Base-by-base conservation (phyloP, 30 jellyfish, hydroid and myxozoan genomes). In the Hydractinia symbiolongicarpus region DNA sequence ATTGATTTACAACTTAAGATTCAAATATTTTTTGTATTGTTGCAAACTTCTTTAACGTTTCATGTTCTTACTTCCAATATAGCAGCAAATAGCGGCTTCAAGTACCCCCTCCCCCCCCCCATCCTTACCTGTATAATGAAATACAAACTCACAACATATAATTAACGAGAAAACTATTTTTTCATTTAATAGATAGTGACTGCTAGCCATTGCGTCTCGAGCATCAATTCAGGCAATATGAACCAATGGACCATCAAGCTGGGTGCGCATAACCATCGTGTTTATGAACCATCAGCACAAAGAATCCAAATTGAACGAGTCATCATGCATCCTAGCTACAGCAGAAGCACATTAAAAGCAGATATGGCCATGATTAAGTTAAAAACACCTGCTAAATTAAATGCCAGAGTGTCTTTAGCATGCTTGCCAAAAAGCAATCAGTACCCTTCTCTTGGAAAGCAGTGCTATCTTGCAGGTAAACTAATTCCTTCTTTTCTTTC, bases 391-490 rank as follows among this genome's bases (percentile, higher is more conserved):
- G 74, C 74, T n/a, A 64, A 6, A 6, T 64, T 64, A 64, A 64
- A 7, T 6, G 4, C 19, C 74, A 7, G 74, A 64, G 74, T 64
- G 40, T 8, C 8, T 64, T 64, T 64, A 51, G 74, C 74, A 13
- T 64, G 74, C 74, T 13, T 64, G 7, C 74, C 74, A 13, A 64
- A 64, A 64, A 13, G 4, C 19, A 6, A 64, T 13, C 9, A 64
- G 40, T 64, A 64, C 40, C 74, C 74, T 7, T 13, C 74, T 64
- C 9, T 64, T 64, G 74, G 74, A n/a, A 13, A 64, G 40, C 9
- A 64, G 40, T 64, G 74, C 40, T 64, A 64, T 64, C 74, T 64
- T 64, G 74, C 74, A 64, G 74, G 74, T 64, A n/a, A 64, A 51
- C 40, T 0, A 16, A 58, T 3, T 58, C 19, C 2, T 30, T 30